These are phyloP conservation scores for Tetheella fluctuosa DNA, from an alignment of 2,888 invertebrate genomes.

Conservation along the genomic window DNA sequence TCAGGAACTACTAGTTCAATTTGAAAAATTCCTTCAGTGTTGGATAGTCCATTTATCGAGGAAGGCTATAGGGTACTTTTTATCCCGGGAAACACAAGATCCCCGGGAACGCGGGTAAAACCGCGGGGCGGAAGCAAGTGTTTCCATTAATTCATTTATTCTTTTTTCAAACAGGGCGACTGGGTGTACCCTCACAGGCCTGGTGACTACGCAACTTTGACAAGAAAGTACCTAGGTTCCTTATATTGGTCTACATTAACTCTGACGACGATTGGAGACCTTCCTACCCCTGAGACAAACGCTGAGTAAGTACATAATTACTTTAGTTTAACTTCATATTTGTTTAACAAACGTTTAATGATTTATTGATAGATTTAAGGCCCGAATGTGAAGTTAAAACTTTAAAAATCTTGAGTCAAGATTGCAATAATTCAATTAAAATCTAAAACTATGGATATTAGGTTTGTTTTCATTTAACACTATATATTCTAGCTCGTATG, in stretches of 20 bases:
- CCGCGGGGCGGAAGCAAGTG: neutral
- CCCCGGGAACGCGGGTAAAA: too few relatives aligned
- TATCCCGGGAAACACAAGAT: too few relatives aligned
- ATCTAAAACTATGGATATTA: neutral
- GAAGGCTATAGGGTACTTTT: too few relatives aligned
- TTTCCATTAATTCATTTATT: neutral
- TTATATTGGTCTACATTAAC: conserved; percentile 98
- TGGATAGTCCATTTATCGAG: too few relatives aligned
- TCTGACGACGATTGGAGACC: conserved; percentile 97
- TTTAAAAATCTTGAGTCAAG: too few relatives aligned
- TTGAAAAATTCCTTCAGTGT: too few relatives aligned
- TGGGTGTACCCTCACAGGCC: conserved; percentile 95
- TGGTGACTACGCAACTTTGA: conserved; percentile 94
- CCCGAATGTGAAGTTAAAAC: neutral
- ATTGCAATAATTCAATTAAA: neutral
- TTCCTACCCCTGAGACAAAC: conserved; percentile 97
- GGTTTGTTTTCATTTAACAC: too few relatives aligned
- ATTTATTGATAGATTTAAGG: neutral
- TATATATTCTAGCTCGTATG: neutral
- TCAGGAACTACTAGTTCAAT: too few relatives aligned
- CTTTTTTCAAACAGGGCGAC: conserved; percentile 86
- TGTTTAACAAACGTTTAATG: neutral
- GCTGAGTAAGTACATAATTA: conserved; percentile 92
- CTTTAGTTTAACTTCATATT: neutral
- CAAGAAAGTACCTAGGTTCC: conserved; percentile 96